Evolutionary conservation across 2,888 invertebrate species (phyloP), one percentile per base, ranked within the genome.

Genomic region (Tolmerus cingulatus): DNA sequence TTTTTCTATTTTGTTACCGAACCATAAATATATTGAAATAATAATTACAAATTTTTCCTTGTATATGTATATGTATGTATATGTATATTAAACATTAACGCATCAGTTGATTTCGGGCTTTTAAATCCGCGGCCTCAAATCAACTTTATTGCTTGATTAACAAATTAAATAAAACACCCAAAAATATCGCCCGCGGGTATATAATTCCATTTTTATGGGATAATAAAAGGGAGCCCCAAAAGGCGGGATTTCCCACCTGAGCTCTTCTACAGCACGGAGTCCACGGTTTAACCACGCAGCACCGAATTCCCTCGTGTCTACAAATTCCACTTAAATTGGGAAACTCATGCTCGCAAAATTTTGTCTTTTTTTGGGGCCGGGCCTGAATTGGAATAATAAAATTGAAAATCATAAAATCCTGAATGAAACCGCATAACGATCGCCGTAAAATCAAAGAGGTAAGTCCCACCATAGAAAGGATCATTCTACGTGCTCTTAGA

Each of bases 171-270:
- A 37, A 76, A 76, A 40, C 37, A 30, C 40, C 76, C 30, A 40
- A 37, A 76, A 34, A 76, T 76, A 76, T 76, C 9, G 66, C 76
- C 76, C 34, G 27, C n/a, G 76, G 76, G 40, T 37, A 76, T 76
- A 76, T 76, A 76, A 76, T 76, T 76, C 76, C 76, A 34, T 76
- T 76, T 76, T 76, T 76, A 76, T 76, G 76, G 76, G n/a, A 34
- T 76, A 30, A 76, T 76, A 76, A 76, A 76, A 76, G 40, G 76
- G 37, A 76, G 34, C n/a, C 23, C 66, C 66, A 37, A 30, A 76
- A 76, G 40, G 76, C n/a, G 16, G 30, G 19, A 5, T 14, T 12
- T 12, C 76, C 76, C 76, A 76, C 76, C 76, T 76, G 76, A 37
- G 76, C 40, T 76, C 27, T n/a, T 76, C n/a, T 16, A 19, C n/a